phyloP scores from a whole-genome alignment of 2,888 invertebrate genomes.

The Drosophila tanythrix region DNA sequence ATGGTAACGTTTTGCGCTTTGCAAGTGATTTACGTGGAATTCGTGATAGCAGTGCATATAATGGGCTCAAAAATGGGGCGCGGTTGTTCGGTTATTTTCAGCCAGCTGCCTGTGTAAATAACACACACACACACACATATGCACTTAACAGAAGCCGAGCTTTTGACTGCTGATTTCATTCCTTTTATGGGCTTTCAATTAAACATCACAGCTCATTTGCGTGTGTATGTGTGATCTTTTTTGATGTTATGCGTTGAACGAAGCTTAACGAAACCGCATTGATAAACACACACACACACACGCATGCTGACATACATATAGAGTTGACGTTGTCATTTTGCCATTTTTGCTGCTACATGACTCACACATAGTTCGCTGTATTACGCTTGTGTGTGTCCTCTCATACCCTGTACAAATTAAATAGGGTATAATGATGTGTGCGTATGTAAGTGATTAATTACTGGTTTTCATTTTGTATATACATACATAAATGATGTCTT shows the following conservation, averaged over 20 bases:
- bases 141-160: conserved; percentile 24
- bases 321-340: conserved; percentile 66
- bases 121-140: conserved; percentile 6
- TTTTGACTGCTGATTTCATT: conserved; percentile 47
- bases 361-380: conserved; percentile 41
- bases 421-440: background rate
- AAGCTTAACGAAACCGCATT: conserved; percentile 53
- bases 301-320: conserved; percentile 20
- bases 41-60: conserved; percentile 41
- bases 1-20: conserved; percentile 29
- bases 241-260: conserved; percentile 46
- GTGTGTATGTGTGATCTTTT: conserved; percentile 30
- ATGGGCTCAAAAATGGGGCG: conserved; percentile 46
- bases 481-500: background rate
- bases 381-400: conserved; percentile 1
- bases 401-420: conserved; percentile 3
- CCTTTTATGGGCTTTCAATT: conserved; percentile 64
- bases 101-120: conserved; percentile 39
- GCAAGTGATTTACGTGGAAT: conserved; percentile 52
- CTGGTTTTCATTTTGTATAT: background rate
- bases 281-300: conserved; percentile 47
- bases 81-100: conserved; percentile 34
- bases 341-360: conserved; percentile 48
- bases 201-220: conserved; percentile 29
- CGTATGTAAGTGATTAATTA: background rate